These are phyloP conservation scores for Yponomeuta cagnagella DNA, from an alignment of 2,888 invertebrate species.

Conservation along the genomic window DNA sequence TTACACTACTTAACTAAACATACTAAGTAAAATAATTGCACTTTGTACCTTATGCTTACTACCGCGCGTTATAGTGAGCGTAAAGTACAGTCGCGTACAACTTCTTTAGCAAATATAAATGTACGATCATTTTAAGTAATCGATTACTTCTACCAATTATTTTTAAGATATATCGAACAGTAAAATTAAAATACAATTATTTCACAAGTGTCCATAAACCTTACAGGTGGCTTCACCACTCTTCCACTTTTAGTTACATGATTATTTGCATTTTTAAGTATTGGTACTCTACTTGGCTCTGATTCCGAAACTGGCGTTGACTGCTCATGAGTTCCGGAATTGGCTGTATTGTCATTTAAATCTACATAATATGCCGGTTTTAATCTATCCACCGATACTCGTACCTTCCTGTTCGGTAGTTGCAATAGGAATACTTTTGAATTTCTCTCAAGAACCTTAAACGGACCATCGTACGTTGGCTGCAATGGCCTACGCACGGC, in stretches of 20 bases:
- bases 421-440: neutral
- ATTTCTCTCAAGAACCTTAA: neutral
- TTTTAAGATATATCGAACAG: too few relatives aligned
- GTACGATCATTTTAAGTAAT: too few relatives aligned
- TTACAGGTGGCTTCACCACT: neutral
- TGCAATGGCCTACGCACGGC: neutral
- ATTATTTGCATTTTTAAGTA: neutral
- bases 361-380: neutral
- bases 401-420: neutral
- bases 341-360: neutral
- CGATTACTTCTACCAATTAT: too few relatives aligned
- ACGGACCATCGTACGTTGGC: conserved; percentile 8
- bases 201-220: neutral
- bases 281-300: neutral
- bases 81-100: too few relatives aligned
- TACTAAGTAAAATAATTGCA: too few relatives aligned
- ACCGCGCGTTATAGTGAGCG: too few relatives aligned
- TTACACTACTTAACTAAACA: too few relatives aligned
- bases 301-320: neutral
- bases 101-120: too few relatives aligned
- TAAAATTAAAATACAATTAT: too few relatives aligned
- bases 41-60: too few relatives aligned
- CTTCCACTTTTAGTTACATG: neutral
- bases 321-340: neutral
- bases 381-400: conserved; percentile 6